Evolutionary conservation across 1,140 invertebrate species (phyloP).

Genomic region (Caenorhabditis briggsae): DNA sequence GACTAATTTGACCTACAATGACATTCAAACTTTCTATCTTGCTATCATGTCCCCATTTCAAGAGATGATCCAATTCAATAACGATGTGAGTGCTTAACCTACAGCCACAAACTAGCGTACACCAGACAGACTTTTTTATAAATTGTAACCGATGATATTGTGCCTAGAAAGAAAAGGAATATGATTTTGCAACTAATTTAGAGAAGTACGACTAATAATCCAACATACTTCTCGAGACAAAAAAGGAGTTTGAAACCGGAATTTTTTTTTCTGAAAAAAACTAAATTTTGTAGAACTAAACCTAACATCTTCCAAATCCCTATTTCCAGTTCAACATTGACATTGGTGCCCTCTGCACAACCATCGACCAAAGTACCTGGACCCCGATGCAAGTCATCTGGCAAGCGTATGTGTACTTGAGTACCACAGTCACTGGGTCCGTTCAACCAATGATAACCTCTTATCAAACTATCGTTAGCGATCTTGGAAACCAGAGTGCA

Average conservation of each 20-base stretch:
- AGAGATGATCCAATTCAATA: neutral
- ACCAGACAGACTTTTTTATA: too few relatives aligned
- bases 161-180: too few relatives aligned
- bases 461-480: neutral
- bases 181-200: too few relatives aligned
- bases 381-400: neutral
- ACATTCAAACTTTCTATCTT: constrained; percentile 21
- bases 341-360: too few relatives aligned
- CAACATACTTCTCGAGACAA: neutral
- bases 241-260: neutral
- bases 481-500: neutral
- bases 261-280: neutral
- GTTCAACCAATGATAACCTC: neutral
- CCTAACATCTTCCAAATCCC: too few relatives aligned
- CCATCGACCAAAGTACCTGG: neutral
- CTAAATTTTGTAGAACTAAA: neutral
- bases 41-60: neutral
- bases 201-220: too few relatives aligned
- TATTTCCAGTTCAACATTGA: too few relatives aligned
- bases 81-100: neutral
- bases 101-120: too few relatives aligned
- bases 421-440: neutral
- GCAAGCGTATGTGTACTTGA: constrained; percentile 17
- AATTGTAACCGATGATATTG: too few relatives aligned
- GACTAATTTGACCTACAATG: neutral